Evolutionary conservation across 2,797 vertebrate species (phyloP), one percentile per base, ranked within the genome.

Genomic region (Cuniculus paca): DNA sequence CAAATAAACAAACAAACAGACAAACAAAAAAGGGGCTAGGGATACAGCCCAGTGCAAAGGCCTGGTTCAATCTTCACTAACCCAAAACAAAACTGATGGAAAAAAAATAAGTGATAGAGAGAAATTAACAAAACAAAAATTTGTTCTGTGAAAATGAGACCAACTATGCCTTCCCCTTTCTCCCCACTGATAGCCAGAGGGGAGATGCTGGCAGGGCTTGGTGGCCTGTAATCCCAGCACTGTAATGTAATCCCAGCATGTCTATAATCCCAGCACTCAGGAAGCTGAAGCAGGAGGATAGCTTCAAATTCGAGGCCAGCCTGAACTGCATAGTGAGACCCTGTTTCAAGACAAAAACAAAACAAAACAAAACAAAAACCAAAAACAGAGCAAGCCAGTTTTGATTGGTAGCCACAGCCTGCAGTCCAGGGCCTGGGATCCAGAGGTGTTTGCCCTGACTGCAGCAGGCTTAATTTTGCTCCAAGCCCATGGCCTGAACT

Each of bases 121-220:
- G 79, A 93, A 95, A 42, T 36, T 26, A 86, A 82, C 11, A 42
- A 61, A 87, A 92, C 16, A 88, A 82, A 86, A 34, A 22, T 58
- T 31, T 34, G 31, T 92, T 94, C 31, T 88, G 39, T 52, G 77
- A 45, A 79, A 34, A 74, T 6, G 22, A 42, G 39, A 12, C 20
- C 36, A 42, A 72, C 2, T 5, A 24, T 19, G 36, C 11, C 36
- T 42, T 39, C 10, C 9, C 68, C 16, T 70, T 72, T 26, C 39
- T 24, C 20, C 22, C 68, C 22, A 42, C 39, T 12, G 70, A 72
- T 22, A 42, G 65, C n/a, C 65, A 11, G n/a, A 22, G 20, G 7
- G 20, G 61, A 14, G 9, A 8, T 39, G 65, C 19, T 20, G 56
- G 22, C 56, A 3, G 56, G 56, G 56, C 20, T 5, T 26, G 56